Percentiles rank a stretch among this genome's conserved stretches.
These are phyloP conservation scores for Channallabes apus DNA, from an alignment of 2,797 vertebrate genomes.

Conservation along the genomic window DNA sequence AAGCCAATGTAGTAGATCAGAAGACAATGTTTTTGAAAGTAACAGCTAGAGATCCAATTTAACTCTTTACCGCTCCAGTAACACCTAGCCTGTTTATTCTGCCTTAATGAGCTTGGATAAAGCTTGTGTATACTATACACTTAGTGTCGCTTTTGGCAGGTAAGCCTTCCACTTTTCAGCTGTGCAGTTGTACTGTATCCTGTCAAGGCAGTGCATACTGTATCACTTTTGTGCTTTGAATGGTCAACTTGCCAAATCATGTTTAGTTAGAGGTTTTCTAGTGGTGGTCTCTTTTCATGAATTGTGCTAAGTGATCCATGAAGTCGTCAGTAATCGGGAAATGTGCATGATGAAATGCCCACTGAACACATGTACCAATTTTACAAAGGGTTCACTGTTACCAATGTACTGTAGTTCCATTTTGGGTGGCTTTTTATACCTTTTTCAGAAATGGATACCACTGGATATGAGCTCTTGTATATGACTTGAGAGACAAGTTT, in stretches of 20 bases:
- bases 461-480: not conserved
- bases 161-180: not conserved
- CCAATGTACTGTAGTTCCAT: not conserved
- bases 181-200: not conserved
- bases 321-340: not conserved
- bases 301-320: not conserved
- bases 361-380: not conserved
- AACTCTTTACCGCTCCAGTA: not conserved
- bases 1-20: not conserved
- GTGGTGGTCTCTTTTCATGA: not conserved
- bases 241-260: not conserved
- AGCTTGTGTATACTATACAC: not conserved
- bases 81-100: conserved; percentile 1
- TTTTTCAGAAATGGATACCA: not conserved
- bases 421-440: not conserved
- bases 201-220: not conserved
- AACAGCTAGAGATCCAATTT: not conserved
- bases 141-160: not conserved
- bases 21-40: not conserved
- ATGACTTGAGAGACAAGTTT: not conserved
- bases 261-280: not conserved
- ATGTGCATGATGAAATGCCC: not conserved
- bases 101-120: conserved; percentile 3
- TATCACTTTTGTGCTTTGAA: not conserved
- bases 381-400: not conserved